Conservation (phyloP, 2,113 vertebrate species). For the Campylomormyrus tamandua region DNA sequence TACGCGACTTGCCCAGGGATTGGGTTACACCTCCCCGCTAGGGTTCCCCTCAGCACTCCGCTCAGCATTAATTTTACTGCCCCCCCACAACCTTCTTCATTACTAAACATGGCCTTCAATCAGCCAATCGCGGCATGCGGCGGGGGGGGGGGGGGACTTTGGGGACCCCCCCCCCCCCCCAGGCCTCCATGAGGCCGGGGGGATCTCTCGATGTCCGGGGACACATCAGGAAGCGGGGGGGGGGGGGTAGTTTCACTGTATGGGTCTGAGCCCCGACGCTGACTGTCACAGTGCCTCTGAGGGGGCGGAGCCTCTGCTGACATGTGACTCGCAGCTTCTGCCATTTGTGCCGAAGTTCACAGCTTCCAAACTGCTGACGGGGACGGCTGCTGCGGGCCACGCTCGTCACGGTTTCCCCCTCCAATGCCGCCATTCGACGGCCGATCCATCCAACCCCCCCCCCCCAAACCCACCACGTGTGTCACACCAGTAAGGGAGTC, state of each 20-base stretch:
- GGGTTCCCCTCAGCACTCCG: neutral
- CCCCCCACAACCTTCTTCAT: neutral
- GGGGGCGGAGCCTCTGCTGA: neutral
- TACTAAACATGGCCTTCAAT: slow-evolving; percentile 22
- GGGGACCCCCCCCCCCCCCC: neutral
- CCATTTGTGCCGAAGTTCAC: neutral
- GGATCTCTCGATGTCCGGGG: neutral
- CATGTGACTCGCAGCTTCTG: neutral
- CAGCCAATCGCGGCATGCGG: neutral
- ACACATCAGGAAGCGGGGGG: neutral
- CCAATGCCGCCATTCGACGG: neutral
- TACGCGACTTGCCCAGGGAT: neutral
- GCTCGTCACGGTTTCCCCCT: neutral
- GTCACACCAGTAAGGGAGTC: neutral
- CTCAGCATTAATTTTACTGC: neutral
- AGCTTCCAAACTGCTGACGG: neutral
- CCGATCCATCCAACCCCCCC: neutral
- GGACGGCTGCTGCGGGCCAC: neutral
- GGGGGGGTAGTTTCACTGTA: neutral
- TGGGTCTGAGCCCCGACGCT: neutral
- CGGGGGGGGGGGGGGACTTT: neutral
- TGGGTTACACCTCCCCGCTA: neutral
- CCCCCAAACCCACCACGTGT: neutral
- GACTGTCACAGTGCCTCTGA: neutral
- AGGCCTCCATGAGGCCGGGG: neutral